These are phyloP conservation scores for Macrosiphum euphorbiae DNA, from an alignment of 2,888 invertebrate species.

Conservation along the genomic window DNA sequence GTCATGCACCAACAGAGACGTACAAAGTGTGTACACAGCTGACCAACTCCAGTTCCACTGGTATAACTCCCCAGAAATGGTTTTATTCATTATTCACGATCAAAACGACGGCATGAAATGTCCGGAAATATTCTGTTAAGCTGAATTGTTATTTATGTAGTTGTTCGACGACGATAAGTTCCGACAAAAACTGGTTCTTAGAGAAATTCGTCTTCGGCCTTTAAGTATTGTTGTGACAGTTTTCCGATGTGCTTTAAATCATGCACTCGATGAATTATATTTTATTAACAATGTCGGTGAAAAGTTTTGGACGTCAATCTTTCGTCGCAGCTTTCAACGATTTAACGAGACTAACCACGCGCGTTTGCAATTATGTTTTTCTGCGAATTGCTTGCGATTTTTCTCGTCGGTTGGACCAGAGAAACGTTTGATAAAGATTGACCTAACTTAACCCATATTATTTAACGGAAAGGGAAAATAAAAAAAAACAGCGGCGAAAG, in stretches of 20 bases:
- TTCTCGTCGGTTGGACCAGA: neutral
- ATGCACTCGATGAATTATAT: neutral
- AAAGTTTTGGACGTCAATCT: neutral
- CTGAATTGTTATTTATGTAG: neutral
- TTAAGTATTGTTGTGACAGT: neutral
- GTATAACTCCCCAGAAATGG: neutral
- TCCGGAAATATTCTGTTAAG: neutral
- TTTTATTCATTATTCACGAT: neutral
- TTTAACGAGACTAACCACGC: neutral
- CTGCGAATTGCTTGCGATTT: neutral
- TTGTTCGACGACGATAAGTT: neutral
- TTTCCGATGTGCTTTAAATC: neutral
- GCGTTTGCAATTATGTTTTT: neutral
- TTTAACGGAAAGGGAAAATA: accelerated
- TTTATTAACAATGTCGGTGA: neutral
- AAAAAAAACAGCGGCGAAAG: neutral
- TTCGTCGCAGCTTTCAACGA: neutral
- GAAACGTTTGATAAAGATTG: no score
- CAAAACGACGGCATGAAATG: neutral
- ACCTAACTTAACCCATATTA: neutral
- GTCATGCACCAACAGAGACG: neutral
- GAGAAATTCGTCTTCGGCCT: neutral
- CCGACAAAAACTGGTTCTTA: neutral
- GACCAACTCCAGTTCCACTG: neutral
- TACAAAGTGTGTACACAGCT: neutral